Evolutionary conservation across 2,113 vertebrate genomes (phyloP).

Genomic region (Sapajus apella): DNA sequence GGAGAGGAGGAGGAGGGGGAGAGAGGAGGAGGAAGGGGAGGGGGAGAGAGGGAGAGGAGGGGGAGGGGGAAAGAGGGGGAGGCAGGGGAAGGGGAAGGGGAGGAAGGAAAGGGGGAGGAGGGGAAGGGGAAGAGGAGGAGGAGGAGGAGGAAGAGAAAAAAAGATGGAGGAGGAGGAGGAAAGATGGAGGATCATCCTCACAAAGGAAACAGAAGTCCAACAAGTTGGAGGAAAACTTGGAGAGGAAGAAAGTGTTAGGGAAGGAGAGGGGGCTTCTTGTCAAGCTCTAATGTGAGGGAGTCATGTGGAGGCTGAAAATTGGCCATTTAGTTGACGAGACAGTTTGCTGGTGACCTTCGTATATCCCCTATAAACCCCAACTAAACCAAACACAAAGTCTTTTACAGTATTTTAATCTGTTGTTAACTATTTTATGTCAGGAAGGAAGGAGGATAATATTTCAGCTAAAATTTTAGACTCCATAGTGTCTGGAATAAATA

Average conservation of each 20-base stretch:
- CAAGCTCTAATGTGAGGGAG: too few species aligned
- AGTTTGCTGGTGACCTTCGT: not conserved
- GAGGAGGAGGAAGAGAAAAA: too few species aligned
- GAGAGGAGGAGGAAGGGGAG: not conserved
- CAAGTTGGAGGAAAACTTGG: not conserved
- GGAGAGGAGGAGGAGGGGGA: not conserved
- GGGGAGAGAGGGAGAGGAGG: too few species aligned
- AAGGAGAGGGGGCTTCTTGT: not conserved
- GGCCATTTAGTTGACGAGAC: not conserved
- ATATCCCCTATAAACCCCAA: not conserved
- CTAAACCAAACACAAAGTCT: not conserved
- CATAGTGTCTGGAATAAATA: not conserved
- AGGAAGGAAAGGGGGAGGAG: fast-evolving
- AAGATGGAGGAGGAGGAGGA: not conserved
- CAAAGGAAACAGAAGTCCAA: not conserved
- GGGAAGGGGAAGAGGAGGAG: too few species aligned
- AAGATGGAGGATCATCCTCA: not conserved
- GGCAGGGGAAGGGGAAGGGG: too few species aligned
- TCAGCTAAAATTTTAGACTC: conserved; percentile 58
- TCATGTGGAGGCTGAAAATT: not conserved
- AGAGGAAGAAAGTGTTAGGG: not conserved
- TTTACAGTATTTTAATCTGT: not conserved
- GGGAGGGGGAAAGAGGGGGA: too few species aligned
- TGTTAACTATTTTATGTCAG: conserved; percentile 47
- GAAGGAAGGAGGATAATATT: conserved; percentile 35